Conservation (phyloP, 2,888 invertebrate species). For the Bedellia somnulentella region DNA sequence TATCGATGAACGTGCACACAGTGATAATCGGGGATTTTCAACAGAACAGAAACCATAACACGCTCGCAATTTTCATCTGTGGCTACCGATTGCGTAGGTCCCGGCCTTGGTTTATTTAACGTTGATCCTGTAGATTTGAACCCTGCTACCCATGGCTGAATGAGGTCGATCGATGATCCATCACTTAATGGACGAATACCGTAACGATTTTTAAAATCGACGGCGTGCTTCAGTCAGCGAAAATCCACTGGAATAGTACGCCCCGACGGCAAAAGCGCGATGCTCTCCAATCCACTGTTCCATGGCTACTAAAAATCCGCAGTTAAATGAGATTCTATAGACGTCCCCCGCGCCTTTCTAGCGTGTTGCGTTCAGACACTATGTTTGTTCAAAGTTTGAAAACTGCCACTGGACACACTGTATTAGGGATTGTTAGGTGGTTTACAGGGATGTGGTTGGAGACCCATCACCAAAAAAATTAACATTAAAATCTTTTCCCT, state of each 20-base stretch:
- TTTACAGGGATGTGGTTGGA: no score
- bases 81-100: constrained; percentile 1
- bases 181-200: constrained; percentile 3
- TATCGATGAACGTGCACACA: constrained; percentile 2
- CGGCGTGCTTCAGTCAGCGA: not conserved
- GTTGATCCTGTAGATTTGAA: constrained; percentile 2
- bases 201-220: constrained; percentile 1
- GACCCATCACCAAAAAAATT: no score
- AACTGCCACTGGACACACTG: no score
- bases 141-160: constrained; percentile 3
- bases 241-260: not conserved
- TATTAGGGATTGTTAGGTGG: no score
- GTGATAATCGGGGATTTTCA: not conserved
- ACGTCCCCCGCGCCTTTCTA: no score
- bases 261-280: not conserved
- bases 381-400: no score
- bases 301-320: not conserved
- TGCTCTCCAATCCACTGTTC: not conserved
- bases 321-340: no score
- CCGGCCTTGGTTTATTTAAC: constrained; percentile 2
- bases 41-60: not conserved
- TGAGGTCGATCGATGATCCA: constrained; percentile 1
- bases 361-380: no score
- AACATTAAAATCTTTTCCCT: no score
- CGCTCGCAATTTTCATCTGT: not conserved